Base-by-base conservation (phyloP, 2,888 invertebrate genomes). In the Hirtodrosophila cameraria region DNA sequence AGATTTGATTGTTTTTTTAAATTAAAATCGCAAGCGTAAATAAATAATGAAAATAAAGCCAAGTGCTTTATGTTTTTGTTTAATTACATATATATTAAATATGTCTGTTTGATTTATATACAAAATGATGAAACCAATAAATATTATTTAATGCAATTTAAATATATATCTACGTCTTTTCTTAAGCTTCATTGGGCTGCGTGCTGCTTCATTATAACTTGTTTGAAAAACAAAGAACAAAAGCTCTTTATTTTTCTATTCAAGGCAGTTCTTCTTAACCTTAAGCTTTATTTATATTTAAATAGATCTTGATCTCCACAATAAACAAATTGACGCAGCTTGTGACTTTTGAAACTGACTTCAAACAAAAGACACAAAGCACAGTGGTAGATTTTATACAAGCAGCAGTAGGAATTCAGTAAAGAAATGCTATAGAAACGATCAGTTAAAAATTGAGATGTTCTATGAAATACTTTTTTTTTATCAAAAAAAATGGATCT, bases 71-170 rank as follows among this genome's bases (percentile, higher is more conserved):
- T 13, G 23, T 31, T 36, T 57, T 57, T 45, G 18, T 49, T 66
- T 48, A 48, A 25, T 49, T 39, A 46, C 27, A 27, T 59, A 67
- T 12, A 58, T 52, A 66, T 43, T 13, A 48, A 46, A 64, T 57
- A 58, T 74, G 57, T 69, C 54, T 41, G 48, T 54, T 71, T 74
- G 38, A 74, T 68, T 78, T 65, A 60, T 71, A 68, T 49, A 53
- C 43, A 58, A 66, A 62, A 61, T 43, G 66, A 84, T 74, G 69
- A 83, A 78, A 74, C 64, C 82, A 83, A 83, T 83, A 83, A 83
- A 83, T 84, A 83, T 82, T 63, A 83, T 81, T 81, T 81, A 80
- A 83, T 81, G 80, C 80, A 83, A 84, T 78, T 82, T 60, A 70
- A 71, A 55, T 12, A 35, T 31, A 49, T 8, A 2, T 5, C 0